These are phyloP conservation scores for Terebella lapidaria DNA, from an alignment of 2,888 invertebrate species.

Conservation along the genomic window DNA sequence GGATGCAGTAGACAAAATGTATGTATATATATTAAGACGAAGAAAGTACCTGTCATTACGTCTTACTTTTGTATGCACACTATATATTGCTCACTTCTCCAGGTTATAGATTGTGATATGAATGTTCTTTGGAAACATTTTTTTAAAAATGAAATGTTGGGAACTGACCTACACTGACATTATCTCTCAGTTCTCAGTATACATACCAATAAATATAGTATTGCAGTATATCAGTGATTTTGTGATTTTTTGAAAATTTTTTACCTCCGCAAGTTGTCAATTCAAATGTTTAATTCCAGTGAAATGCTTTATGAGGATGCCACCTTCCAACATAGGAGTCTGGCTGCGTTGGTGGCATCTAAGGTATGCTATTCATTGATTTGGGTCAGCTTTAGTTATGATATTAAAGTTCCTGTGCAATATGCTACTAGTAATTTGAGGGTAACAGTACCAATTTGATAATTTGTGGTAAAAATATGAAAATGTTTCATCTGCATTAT, in stretches of 20 bases:
- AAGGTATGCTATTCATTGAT: no score
- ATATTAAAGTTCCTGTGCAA: no score
- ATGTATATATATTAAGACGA: slow-evolving; percentile 29
- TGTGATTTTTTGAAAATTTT: background rate
- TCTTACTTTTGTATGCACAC: background rate
- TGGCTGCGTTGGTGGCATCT: slow-evolving; percentile 94
- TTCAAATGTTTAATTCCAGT: slow-evolving; percentile 49
- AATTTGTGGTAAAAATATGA: no score
- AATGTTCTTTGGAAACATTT: no score
- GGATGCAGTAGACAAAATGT: slow-evolving; percentile 94
- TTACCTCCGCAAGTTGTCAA: background rate
- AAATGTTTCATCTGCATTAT: no score
- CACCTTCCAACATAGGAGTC: slow-evolving; percentile 76
- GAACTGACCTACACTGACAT: no score
- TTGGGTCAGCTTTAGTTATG: no score
- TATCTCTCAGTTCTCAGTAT: no score
- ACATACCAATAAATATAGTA: background rate
- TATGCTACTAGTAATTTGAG: no score
- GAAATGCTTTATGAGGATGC: slow-evolving; percentile 94
- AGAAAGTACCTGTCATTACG: background rate
- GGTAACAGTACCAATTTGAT: no score
- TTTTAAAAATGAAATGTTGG: no score
- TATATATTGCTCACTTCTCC: background rate
- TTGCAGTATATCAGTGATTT: background rate
- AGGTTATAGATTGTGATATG: no score